A percentile compares a stretch with the other conserved stretches of the same genome.
These are phyloP conservation scores for Promerops cafer DNA, from an alignment of 2,113 vertebrate species.

Conservation along the genomic window DNA sequence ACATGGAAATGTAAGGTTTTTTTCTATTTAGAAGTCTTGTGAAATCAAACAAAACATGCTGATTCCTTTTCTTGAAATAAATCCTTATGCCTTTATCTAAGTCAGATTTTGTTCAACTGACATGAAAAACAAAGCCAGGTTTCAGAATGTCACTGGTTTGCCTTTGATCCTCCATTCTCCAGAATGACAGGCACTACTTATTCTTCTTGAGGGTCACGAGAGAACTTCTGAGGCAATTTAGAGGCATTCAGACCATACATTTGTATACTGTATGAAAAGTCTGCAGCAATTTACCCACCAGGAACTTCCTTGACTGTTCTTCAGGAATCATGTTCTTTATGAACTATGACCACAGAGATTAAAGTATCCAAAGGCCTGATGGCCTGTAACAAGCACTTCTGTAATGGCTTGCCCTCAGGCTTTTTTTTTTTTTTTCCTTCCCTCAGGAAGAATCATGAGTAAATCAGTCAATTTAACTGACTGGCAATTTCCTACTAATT, in stretches of 20 bases:
- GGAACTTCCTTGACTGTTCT: neutral
- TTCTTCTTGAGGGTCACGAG: neutral
- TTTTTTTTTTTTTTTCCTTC: neutral
- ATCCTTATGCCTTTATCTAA: neutral
- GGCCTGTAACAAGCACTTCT: neutral
- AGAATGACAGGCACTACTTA: neutral
- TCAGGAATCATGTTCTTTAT: neutral
- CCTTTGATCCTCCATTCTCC: neutral
- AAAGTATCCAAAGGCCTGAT: neutral
- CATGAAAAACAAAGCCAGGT: neutral
- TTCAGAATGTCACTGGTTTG: neutral
- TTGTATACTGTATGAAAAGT: neutral
- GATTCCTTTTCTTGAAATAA: neutral
- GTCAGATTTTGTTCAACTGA: neutral
- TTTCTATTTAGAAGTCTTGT: neutral
- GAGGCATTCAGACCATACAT: neutral
- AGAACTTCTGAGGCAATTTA: neutral
- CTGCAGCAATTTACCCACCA: neutral
- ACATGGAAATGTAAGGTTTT: neutral
- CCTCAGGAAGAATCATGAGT: accelerated
- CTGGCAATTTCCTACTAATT: neutral
- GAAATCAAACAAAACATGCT: neutral
- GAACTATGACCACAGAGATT: neutral
- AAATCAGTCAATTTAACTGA: neutral
- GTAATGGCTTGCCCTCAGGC: neutral